A percentile compares a stretch with the other conserved stretches of the same genome.
These are phyloP conservation scores for Babylonia areolata DNA, from an alignment of 1,140 invertebrate species.

Conservation along the genomic window DNA sequence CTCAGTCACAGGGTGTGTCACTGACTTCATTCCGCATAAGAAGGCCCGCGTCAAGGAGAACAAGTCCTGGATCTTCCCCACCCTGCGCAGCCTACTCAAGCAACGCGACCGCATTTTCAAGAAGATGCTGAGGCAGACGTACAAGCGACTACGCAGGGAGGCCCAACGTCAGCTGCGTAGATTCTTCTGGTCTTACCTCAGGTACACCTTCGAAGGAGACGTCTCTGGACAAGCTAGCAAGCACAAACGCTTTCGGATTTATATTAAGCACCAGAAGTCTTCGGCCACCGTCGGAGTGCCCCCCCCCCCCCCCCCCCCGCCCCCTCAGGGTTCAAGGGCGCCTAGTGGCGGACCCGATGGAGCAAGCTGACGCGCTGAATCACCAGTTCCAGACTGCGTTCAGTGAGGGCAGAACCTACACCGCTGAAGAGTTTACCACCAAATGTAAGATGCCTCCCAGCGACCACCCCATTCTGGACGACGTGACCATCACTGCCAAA, in stretches of 20 bases:
- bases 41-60: too few species aligned
- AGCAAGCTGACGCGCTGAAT: not conserved
- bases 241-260: not conserved
- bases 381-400: not conserved
- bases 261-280: not conserved
- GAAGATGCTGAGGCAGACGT: not conserved
- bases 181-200: not conserved
- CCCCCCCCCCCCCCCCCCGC: too few species aligned
- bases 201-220: not conserved
- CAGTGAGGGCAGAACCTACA: constrained; percentile 7
- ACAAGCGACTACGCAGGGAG: not conserved
- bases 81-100: not conserved
- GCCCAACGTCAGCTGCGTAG: not conserved
- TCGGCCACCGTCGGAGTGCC: not conserved
- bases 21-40: too few species aligned
- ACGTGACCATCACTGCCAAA: not conserved
- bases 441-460: not conserved
- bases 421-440: not conserved
- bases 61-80: not conserved
- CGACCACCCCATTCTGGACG: not conserved
- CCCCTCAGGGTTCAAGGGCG: not conserved
- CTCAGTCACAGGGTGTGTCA: too few species aligned
- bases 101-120: not conserved
- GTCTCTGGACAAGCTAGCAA: constrained; percentile 31
- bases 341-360: not conserved